Base-by-base conservation (phyloP, 1,140 invertebrate species). In the Fopius arisanus region DNA sequence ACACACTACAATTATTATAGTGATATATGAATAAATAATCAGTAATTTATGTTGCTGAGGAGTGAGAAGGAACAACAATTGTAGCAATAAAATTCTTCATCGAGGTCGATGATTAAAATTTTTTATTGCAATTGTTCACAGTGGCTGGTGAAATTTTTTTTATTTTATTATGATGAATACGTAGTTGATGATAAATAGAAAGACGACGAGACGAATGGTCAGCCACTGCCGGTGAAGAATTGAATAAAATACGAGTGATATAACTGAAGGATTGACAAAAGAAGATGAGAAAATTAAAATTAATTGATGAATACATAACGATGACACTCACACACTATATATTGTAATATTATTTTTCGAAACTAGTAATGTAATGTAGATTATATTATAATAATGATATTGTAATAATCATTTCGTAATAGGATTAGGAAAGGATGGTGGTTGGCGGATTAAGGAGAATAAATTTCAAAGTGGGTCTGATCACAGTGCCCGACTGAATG, bases 281-380 rank as follows among this genome's bases (percentile, higher is more conserved):
- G 80, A 73, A 77, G 70, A 82, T 75, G 76, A 75, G 43, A 77
- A 73, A 73, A 79, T 75, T 75, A 75, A 79, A 75, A 80, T 51
- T 82, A 84, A 54, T 28, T 71, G 40, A 70, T 70, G 19, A 70
- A 40, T 40, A 37, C 16, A 33, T 70, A 33, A 72, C 70, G 33
- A 33, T 82, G 75, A 81, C 81, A 81, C 73, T 77, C 75, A 81
- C 76, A 78, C 78, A 80, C 63, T 84, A 85, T 86, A 86, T 86
- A 86, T 86, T 86, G 83, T 87, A 86, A 86, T 87, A 84, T 87
- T 87, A 87, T 87, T 87, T 87, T 87, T 87, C 80, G 83, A 87
- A 87, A 79, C 79, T 88, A 87, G 85, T 80, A 84, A 83, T 83
- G 80, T 86, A 86, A 86, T 86, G 84, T 87, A 87, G 84, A 86